Evolutionary conservation across 2,888 invertebrate species (phyloP).

Genomic region (Ichneumoninae sp.): DNA sequence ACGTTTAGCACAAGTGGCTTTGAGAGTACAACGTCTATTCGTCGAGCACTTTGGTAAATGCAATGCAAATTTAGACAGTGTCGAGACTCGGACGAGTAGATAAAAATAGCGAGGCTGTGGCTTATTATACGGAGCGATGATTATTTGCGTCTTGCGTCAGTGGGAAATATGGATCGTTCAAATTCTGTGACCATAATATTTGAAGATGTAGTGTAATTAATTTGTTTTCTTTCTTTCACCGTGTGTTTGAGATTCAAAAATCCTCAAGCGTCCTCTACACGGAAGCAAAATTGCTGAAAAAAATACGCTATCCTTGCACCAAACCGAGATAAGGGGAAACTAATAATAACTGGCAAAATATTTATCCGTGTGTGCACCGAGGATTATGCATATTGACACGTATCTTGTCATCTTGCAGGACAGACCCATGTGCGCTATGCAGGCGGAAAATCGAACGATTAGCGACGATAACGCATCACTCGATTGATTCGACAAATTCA

Average conservation of each 20-base stretch:
- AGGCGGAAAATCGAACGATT: background rate
- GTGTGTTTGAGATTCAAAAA: too few relatives aligned
- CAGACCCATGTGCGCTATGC: background rate
- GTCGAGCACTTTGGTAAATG: constrained; percentile 31
- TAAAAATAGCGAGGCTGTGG: constrained; percentile 43
- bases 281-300: background rate
- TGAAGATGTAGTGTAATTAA: background rate
- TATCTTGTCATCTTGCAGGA: constrained; percentile 26
- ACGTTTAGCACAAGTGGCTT: constrained; percentile 7
- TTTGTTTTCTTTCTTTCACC: background rate
- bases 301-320: background rate
- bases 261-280: background rate
- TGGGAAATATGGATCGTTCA: constrained; percentile 34
- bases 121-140: constrained; percentile 22
- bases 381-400: constrained; percentile 34
- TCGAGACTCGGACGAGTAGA: constrained; percentile 11
- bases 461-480: constrained; percentile 2
- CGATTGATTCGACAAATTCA: constrained; percentile 9
- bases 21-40: background rate
- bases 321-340: constrained; percentile 2
- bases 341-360: background rate
- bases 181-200: background rate
- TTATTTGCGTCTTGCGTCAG: constrained; percentile 34
- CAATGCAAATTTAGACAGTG: constrained; percentile 36
- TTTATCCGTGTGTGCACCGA: background rate